Evolutionary conservation across 2,797 vertebrate genomes (phyloP).

Genomic region (Paedocypris micromegethes): DNA sequence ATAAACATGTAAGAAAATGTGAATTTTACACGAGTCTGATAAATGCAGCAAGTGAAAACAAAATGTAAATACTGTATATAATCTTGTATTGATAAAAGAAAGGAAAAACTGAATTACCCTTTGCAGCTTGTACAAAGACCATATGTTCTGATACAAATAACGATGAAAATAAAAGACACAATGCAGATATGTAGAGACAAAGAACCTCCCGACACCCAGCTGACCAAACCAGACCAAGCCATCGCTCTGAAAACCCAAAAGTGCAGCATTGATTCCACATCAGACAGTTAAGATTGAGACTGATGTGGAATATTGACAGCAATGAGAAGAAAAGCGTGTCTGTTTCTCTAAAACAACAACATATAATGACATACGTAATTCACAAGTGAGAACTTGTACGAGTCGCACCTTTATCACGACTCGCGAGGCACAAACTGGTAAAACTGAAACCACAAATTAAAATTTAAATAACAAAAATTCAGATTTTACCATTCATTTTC

Average conservation of each 20-base stretch:
- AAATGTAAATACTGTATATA: background rate
- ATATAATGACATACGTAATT: background rate
- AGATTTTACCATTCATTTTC: too few species aligned
- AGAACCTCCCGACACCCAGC: conserved; percentile 35
- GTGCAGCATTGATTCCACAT: too few species aligned
- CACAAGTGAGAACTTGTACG: conserved; percentile 11
- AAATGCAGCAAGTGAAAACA: too few species aligned
- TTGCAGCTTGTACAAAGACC: conserved; percentile 56
- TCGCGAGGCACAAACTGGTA: conserved; percentile 12
- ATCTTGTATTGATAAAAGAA: background rate
- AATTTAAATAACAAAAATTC: background rate
- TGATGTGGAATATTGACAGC: background rate
- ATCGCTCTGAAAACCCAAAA: conserved; percentile 41
- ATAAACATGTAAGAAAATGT: too few species aligned
- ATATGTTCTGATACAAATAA: conserved; percentile 55
- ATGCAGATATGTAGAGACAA: conserved; percentile 55
- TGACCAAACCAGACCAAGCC: conserved; percentile 50
- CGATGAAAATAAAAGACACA: conserved; percentile 58
- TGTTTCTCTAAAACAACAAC: conserved; percentile 1
- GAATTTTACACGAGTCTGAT: background rate
- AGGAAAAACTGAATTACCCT: conserved; percentile 49
- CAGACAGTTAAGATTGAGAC: background rate
- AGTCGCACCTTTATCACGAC: conserved; percentile 29
- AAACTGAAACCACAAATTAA: background rate
- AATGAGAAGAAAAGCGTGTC: background rate